Evolutionary conservation across 2,797 vertebrate species (phyloP).

Genomic region (Dryobates pubescens): DNA sequence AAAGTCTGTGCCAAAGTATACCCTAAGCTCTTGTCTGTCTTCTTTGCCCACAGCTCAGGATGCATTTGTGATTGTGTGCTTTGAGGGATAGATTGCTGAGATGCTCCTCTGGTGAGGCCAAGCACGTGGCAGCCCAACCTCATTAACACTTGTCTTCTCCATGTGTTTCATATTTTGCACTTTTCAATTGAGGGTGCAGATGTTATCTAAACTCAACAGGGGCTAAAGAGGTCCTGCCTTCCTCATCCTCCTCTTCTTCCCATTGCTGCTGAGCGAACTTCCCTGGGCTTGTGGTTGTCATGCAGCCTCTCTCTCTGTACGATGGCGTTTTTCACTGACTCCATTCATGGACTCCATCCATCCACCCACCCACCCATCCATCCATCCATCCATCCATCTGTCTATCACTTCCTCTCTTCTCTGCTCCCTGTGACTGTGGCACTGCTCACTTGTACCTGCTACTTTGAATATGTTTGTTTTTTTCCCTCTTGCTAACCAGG

Average conservation of each 20-base stretch:
- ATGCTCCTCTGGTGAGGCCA: background rate
- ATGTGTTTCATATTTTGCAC: background rate
- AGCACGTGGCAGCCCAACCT: rapidly evolving
- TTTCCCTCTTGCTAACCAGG: background rate
- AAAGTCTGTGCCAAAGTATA: background rate
- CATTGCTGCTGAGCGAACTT: background rate
- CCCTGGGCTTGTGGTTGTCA: background rate
- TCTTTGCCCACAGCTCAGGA: background rate
- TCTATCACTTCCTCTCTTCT: background rate
- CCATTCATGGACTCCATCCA: background rate
- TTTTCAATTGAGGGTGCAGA: background rate
- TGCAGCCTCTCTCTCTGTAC: background rate
- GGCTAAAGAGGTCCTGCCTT: background rate
- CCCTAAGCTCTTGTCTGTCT: background rate
- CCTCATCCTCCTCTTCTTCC: background rate
- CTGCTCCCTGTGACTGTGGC: background rate
- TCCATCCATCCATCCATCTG: background rate
- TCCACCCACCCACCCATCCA: background rate
- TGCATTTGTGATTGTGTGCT: background rate
- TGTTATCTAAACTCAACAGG: background rate
- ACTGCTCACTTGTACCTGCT: background rate
- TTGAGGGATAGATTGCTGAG: background rate
- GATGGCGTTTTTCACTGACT: background rate
- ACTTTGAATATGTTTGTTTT: background rate
- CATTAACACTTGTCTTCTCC: background rate